Evolutionary conservation across 2,113 vertebrate species (phyloP), one percentile per base, ranked within the genome.

Genomic region (Colistium nudipinnis): DNA sequence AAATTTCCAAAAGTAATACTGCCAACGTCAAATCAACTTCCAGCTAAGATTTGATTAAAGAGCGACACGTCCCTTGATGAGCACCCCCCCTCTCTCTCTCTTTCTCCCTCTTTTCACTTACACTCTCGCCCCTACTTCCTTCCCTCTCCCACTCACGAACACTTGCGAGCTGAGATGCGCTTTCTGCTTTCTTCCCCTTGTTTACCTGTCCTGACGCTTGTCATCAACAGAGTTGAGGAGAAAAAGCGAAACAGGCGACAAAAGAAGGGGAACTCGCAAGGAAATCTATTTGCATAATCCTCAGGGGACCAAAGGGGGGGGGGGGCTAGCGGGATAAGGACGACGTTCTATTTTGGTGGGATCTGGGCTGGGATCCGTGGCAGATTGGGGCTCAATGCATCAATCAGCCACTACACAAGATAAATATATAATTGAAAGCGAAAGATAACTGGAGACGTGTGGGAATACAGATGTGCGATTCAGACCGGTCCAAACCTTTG

Each of bases 331-430:
- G 10, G 74, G 78, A 74, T 76, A 73, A 87, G 70, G 35, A 79
- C 75, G 14, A 71, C 59, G 76, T 82, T 86, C 84, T 79, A 81
- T 89, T 87, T 89, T 66, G 78, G 84, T 88, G 62, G 33, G 27
- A 64, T 83, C 67, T 74, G 69, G 71, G 67, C 65, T 41, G 36
- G 83, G 80, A 83, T 85, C 70, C 80, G 76, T 47, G 75, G 64
- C 70, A 76, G 67, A 79, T 74, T 56, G 53, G 48, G 39, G 48
- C 81, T 75, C 68, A 48, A 53, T 44, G 31, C 77, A 38, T 78
- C 65, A 62, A 53, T 77, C 72, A 78, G 47, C 72, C 62, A 55
- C 82, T 78, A 53, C 81, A 82, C n/a, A 79, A 85, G 72, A 86
- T 72, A 78, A 79, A 86, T 66, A 74, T 74, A 74, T 67, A 81